Conservation (phyloP, 2,113 vertebrate species). For the Rhipidura dahli region DNA sequence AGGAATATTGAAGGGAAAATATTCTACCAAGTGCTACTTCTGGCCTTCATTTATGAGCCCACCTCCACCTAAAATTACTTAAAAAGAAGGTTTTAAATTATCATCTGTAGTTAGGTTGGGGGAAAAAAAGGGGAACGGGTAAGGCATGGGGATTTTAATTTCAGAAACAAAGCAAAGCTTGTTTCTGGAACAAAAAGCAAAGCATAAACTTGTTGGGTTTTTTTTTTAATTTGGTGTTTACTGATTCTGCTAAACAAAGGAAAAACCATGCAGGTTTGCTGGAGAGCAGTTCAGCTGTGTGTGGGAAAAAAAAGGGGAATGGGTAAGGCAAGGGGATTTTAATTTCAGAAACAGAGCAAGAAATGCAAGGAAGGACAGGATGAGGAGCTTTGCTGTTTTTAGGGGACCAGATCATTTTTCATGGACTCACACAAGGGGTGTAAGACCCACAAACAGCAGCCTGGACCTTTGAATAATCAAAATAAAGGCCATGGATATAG, state of each 20-base stretch:
- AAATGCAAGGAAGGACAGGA: neutral
- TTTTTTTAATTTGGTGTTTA: no score
- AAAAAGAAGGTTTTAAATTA: neutral
- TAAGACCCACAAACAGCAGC: neutral
- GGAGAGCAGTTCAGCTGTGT: no score
- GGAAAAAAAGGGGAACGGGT: no score
- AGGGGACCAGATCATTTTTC: neutral
- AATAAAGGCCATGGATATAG: neutral
- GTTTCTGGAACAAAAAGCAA: no score
- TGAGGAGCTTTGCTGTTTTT: neutral
- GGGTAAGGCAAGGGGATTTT: neutral
- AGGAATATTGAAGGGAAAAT: neutral
- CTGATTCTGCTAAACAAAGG: no score
- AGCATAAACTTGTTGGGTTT: no score
- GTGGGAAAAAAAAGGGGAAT: no score
- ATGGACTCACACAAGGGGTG: neutral
- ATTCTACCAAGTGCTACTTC: neutral
- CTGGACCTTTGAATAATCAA: neutral
- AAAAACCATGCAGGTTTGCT: no score
- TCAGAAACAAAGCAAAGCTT: neutral
- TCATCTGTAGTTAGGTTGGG: neutral
- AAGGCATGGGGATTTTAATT: neutral
- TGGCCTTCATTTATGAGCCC: neutral
- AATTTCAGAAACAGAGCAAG: neutral
- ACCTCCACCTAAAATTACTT: neutral